A percentile compares a stretch with the other conserved stretches of the same genome.
phyloP scores from a whole-genome alignment of 2,113 vertebrate genomes.

The Diphyllodes magnificus region DNA sequence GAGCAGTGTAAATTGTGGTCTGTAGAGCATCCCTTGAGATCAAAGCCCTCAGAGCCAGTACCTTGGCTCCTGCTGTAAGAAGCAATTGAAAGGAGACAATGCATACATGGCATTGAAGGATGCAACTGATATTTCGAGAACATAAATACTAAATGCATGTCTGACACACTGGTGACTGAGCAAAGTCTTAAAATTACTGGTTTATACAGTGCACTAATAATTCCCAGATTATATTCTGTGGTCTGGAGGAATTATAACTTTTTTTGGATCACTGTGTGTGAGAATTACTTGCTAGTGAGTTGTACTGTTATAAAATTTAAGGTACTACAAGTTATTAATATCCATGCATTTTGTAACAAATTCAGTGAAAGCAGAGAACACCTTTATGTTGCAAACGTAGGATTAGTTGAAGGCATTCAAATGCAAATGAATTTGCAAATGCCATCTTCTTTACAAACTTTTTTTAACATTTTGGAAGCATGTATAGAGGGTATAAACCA shows the following conservation, averaged over 20 bases:
- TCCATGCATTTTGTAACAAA: background rate
- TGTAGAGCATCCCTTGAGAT: background rate
- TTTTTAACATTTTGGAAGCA: background rate
- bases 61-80: background rate
- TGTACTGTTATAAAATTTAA: background rate
- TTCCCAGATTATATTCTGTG: background rate
- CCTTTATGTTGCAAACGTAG: background rate
- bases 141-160: background rate
- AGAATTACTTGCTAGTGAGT: background rate
- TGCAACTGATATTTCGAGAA: background rate
- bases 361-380: background rate
- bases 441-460: background rate
- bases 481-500: background rate
- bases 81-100: background rate
- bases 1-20: background rate
- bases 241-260: background rate
- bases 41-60: background rate
- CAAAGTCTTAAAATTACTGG: background rate
- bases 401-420: background rate
- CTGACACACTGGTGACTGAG: background rate
- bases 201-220: background rate
- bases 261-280: background rate
- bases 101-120: background rate
- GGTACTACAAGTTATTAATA: background rate
- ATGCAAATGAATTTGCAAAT: background rate